These are phyloP conservation scores for Poecile atricapillus DNA, from an alignment of 2,113 vertebrate genomes.

Conservation along the genomic window DNA sequence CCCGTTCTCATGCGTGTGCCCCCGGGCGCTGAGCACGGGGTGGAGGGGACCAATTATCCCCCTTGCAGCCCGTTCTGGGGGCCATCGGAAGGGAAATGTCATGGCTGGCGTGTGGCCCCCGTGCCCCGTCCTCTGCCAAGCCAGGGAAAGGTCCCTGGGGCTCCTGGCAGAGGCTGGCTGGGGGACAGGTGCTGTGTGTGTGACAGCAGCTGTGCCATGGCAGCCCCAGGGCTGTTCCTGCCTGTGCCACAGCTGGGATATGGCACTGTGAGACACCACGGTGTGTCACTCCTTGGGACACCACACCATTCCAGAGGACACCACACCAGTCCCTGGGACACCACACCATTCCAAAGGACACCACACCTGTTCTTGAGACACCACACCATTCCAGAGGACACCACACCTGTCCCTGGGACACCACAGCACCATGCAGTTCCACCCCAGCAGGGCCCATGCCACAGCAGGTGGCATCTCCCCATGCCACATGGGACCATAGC, in stretches of 20 bases:
- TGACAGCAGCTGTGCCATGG: background rate
- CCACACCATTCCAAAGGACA: background rate
- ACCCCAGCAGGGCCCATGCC: accelerated
- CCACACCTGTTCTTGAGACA: background rate
- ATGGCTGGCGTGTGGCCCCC: background rate
- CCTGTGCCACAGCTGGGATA: accelerated
- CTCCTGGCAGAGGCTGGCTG: background rate
- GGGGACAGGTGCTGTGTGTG: background rate
- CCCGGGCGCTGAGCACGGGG: background rate
- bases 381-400: accelerated
- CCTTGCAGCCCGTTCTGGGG: background rate
- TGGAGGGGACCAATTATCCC: slow-evolving; percentile 1
- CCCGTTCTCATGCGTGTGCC: background rate
- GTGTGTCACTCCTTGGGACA: background rate
- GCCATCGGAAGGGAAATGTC: background rate
- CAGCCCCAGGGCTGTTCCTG: background rate
- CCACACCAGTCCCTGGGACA: background rate
- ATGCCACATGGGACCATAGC: accelerated
- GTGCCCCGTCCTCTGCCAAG: too few species aligned
- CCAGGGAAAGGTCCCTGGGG: background rate
- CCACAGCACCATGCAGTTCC: background rate
- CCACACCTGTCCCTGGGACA: accelerated
- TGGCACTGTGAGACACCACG: background rate
- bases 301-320: background rate
- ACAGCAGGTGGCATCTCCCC: accelerated